Percentiles rank a stretch among this genome's conserved stretches.
phyloP scores from a whole-genome alignment of 2,113 vertebrate genomes.

The Aegithalos caudatus region DNA sequence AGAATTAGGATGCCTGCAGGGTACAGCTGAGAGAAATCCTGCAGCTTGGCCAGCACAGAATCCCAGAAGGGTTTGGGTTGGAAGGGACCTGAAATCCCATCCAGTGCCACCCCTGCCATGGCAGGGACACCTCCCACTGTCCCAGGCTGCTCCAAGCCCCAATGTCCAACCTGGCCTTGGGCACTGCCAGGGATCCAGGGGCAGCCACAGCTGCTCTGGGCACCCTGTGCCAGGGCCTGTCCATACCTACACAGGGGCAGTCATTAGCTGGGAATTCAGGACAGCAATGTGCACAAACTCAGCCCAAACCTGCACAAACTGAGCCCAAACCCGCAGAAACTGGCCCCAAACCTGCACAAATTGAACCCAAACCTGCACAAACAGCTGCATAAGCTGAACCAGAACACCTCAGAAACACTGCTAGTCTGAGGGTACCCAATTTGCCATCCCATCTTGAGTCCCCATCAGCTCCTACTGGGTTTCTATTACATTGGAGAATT shows the following conservation, averaged over 20 bases:
- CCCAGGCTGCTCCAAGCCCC: neutral
- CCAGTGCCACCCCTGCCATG: neutral
- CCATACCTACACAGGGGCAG: neutral
- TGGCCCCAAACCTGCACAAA: neutral
- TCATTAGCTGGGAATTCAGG: neutral
- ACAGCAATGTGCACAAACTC: accelerated
- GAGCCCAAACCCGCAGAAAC: neutral
- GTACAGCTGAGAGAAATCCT: neutral
- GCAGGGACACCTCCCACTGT: neutral
- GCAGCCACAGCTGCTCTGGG: neutral
- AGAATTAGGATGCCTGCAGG: neutral
- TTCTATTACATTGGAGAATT: neutral
- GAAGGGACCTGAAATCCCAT: accelerated
- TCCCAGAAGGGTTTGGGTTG: neutral
- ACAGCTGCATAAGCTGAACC: neutral
- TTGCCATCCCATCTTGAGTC: neutral
- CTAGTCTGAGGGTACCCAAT: neutral
- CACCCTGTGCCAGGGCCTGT: neutral
- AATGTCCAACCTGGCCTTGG: neutral
- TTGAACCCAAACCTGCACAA: neutral
- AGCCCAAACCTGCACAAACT: no score
- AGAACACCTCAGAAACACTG: accelerated
- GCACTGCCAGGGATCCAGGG: neutral
- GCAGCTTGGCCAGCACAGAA: neutral
- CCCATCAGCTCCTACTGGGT: neutral